Conservation (phyloP, 2,888 invertebrate genomes). For the Aleiodes testaceus region DNA sequence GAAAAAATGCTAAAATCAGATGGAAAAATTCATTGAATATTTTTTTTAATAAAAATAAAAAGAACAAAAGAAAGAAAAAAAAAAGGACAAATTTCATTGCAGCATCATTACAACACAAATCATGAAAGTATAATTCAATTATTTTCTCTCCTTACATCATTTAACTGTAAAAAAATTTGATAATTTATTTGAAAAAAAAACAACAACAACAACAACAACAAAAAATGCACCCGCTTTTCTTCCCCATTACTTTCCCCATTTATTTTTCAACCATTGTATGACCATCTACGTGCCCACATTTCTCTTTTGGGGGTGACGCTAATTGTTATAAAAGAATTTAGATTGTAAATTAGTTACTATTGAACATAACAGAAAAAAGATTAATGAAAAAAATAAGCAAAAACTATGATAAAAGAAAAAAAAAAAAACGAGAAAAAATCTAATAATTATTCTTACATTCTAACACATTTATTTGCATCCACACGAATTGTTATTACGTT, state of each 20-base stretch:
- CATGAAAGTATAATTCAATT: too few species aligned
- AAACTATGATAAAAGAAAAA: conserved; percentile 22
- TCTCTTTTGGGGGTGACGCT: conserved; percentile 38
- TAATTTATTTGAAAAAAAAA: conserved; percentile 23
- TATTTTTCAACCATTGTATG: conserved; percentile 22
- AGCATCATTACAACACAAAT: neutral
- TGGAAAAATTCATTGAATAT: conserved; percentile 22
- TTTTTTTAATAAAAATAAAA: conserved; percentile 4
- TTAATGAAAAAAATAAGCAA: conserved; percentile 26
- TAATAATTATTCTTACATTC: conserved; percentile 68
- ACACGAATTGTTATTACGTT: conserved; percentile 70
- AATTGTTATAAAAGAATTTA: conserved; percentile 47
- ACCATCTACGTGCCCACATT: conserved; percentile 13
- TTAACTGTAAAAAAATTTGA: conserved; percentile 5
- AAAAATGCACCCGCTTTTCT: conserved; percentile 18
- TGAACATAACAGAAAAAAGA: conserved; percentile 33
- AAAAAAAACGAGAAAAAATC: conserved; percentile 52
- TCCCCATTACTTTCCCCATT: conserved; percentile 18
- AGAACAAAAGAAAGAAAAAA: neutral
- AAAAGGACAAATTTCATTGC: conserved; percentile 4
- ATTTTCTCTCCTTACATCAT: neutral
- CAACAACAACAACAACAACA: neutral
- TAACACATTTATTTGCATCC: conserved; percentile 72
- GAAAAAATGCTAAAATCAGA: conserved; percentile 16
- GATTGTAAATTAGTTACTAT: conserved; percentile 54